A percentile compares a stretch with the other conserved stretches of the same genome.
These are phyloP conservation scores for Hemiprocne comata DNA, from an alignment of 2,113 vertebrate genomes.

Conservation along the genomic window DNA sequence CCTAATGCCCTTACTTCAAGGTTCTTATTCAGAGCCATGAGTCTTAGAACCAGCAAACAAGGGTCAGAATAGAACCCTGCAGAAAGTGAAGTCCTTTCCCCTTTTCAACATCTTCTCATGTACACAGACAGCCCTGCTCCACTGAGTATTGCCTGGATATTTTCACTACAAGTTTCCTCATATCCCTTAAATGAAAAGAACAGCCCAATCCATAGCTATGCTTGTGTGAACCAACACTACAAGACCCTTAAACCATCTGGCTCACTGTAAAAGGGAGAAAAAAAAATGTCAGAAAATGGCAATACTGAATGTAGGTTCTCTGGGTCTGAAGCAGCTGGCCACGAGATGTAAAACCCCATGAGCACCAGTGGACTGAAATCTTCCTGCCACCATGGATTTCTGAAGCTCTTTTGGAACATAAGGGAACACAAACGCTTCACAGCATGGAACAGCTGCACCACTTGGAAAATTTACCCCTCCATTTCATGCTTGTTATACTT, in stretches of 20 bases:
- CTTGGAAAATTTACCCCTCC: not conserved
- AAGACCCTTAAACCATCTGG: not conserved
- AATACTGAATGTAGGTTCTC: not conserved
- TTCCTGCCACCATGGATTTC: not conserved
- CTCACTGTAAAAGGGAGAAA: not conserved
- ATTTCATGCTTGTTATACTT: not conserved
- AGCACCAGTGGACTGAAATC: not conserved
- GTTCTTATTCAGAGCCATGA: not conserved
- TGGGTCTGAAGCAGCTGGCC: not conserved
- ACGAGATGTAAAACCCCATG: fast-evolving
- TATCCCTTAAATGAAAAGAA: not conserved
- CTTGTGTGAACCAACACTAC: not conserved
- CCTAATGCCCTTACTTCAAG: not conserved
- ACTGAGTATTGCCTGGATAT: not conserved
- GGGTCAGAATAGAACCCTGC: not conserved
- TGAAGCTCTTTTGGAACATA: fast-evolving
- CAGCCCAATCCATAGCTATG: not conserved
- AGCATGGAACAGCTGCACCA: not conserved
- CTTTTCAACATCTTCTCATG: not conserved
- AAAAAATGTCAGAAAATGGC: not conserved
- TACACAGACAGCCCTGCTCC: not conserved
- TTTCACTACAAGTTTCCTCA: not conserved
- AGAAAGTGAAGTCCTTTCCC: not conserved
- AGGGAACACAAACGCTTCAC: not conserved
- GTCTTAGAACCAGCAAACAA: not conserved